A percentile compares a stretch with the other conserved stretches of the same genome.
Conservation (phyloP, 2,888 invertebrate genomes). For the Dascillus cervinus region DNA sequence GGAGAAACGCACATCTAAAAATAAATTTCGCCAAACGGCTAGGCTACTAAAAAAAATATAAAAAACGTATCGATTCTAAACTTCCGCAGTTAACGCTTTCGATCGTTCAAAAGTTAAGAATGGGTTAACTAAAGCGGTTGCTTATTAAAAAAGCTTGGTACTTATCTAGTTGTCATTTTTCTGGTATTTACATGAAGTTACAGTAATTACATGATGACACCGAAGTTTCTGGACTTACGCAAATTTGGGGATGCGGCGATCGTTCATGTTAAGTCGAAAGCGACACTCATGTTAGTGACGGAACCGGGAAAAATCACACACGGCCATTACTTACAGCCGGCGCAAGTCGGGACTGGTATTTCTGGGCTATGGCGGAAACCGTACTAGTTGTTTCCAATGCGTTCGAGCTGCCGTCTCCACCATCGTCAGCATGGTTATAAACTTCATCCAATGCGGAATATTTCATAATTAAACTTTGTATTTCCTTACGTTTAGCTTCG, state of each 20-base stretch:
- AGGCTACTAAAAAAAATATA: too few species aligned
- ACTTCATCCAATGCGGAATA: conserved; percentile 73
- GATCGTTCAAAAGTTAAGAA: too few species aligned
- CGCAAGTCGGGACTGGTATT: conserved; percentile 31
- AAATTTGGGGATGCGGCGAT: conserved; percentile 21
- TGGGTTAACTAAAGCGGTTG: too few species aligned
- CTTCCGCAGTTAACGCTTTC: too few species aligned
- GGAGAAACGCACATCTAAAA: too few species aligned
- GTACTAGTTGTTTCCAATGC: conserved; percentile 22
- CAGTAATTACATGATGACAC: conserved; percentile 4
- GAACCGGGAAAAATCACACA: conserved; percentile 23
- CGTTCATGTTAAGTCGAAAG: conserved; percentile 23
- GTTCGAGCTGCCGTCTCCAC: conserved; percentile 39
- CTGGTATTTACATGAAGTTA: too few species aligned
- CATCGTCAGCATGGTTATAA: conserved; percentile 46
- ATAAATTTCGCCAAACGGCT: too few species aligned
- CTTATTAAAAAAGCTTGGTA: too few species aligned
- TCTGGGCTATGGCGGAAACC: conserved; percentile 34
- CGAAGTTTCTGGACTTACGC: conserved; percentile 23
- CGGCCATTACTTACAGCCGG: conserved; percentile 39
- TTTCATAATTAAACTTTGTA: conserved; percentile 73
- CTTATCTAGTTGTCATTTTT: too few species aligned
- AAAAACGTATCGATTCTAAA: too few species aligned
- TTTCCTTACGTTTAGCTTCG: conserved; percentile 75
- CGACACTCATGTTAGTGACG: conserved; percentile 26